Conservation (phyloP, 1,140 invertebrate species). For the Listronotus oregonensis region DNA sequence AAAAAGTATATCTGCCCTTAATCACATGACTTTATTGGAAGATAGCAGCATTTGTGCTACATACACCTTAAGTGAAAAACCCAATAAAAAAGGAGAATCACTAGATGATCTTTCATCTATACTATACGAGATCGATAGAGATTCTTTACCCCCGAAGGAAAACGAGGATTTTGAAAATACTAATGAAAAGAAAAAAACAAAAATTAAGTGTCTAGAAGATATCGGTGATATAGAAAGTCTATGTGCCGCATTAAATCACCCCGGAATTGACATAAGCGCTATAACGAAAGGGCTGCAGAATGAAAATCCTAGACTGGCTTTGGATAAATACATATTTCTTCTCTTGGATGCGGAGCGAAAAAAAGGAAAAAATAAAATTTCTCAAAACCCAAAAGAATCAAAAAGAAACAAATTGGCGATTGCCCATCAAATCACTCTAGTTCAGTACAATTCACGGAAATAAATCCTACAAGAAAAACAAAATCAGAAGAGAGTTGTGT, state of each 20-base stretch:
- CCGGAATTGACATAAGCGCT: neutral
- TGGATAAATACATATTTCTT: conserved; percentile 28
- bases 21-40: neutral
- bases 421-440: neutral
- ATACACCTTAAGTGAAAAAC: neutral
- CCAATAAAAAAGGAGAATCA: conserved; percentile 14
- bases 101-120: conserved; percentile 25
- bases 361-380: neutral
- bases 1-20: conserved; percentile 8
- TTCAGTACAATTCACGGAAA: neutral
- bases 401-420: conserved; percentile 15
- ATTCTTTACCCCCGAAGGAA: conserved; percentile 1
- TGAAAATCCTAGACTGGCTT: neutral
- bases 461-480: neutral
- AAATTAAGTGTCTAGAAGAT: conserved; percentile 11
- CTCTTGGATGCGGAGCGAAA: conserved; percentile 20
- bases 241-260: conserved; percentile 10
- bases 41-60: neutral
- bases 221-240: conserved; percentile 13
- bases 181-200: conserved; percentile 3
- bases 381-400: neutral
- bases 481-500: conserved; percentile 1
- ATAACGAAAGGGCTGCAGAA: neutral
- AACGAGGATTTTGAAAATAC: neutral
- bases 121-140: conserved; percentile 15